phyloP scores from a whole-genome alignment of 2,797 vertebrate genomes.

The Semaprochilodus insignis region DNA sequence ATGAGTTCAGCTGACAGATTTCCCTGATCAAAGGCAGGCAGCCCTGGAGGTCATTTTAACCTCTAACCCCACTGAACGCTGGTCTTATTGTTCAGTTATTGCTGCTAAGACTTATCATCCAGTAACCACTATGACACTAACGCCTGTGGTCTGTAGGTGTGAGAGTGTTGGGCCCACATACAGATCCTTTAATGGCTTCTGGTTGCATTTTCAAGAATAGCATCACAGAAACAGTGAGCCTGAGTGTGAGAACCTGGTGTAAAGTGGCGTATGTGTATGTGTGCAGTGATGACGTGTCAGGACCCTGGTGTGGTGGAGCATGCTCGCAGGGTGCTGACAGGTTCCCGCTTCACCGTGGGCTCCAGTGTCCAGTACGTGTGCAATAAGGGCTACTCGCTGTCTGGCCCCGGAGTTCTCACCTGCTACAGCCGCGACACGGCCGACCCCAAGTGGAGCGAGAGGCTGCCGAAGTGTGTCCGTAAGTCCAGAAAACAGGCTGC shows the following conservation, averaged over 20 bases:
- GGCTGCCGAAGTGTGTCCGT: conserved; percentile 79
- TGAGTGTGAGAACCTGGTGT: not conserved
- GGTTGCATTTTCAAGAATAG: not conserved
- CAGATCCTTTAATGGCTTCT: not conserved
- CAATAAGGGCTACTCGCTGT: conserved; percentile 90
- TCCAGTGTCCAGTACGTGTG: conserved; percentile 91
- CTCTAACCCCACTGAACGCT: too few species aligned
- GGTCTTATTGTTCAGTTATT: too few species aligned
- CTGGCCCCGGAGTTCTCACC: conserved; percentile 84
- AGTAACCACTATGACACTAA: too few species aligned
- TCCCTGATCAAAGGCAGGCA: not conserved
- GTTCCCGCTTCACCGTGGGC: conserved; percentile 87
- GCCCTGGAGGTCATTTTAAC: not conserved
- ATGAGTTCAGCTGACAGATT: not conserved
- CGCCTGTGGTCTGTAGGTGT: too few species aligned
- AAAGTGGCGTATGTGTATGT: conserved; percentile 10
- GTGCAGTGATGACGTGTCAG: conserved; percentile 86
- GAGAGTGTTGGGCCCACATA: too few species aligned
- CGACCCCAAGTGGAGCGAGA: conserved; percentile 94
- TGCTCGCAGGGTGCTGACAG: conserved; percentile 86
- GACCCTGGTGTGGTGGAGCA: conserved; percentile 92
- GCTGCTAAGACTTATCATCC: too few species aligned
- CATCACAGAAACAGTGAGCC: too few species aligned
- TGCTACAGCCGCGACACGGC: conserved; percentile 90
- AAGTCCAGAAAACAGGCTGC: conserved; percentile 58